Evolutionary conservation across 1,140 invertebrate species (phyloP).

Genomic region (Antheraea pernyi): DNA sequence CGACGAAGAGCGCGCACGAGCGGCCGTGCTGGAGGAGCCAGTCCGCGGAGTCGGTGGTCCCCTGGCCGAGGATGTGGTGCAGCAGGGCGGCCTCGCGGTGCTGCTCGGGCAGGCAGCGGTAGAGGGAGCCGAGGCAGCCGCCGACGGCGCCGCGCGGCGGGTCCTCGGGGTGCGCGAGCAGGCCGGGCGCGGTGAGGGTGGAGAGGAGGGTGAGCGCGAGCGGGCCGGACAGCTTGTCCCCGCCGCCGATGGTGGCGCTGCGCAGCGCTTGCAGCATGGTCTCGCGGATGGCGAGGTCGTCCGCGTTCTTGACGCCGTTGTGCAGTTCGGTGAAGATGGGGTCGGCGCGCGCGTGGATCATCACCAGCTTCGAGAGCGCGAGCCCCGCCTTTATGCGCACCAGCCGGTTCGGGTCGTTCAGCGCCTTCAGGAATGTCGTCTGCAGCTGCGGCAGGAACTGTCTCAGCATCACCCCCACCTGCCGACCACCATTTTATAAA

Average conservation of each 20-base stretch:
- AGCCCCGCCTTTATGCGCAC: constrained; percentile 94
- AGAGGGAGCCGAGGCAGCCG: constrained; percentile 93
- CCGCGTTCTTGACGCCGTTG: constrained; percentile 89
- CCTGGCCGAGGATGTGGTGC: constrained; percentile 85
- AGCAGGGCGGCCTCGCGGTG: constrained; percentile 88
- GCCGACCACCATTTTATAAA: not conserved
- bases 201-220: constrained; percentile 88
- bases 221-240: constrained; percentile 91
- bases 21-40: constrained; percentile 89
- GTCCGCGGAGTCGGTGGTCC: constrained; percentile 82
- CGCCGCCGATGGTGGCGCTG: constrained; percentile 89
- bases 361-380: constrained; percentile 92
- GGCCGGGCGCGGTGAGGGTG: constrained; percentile 82
- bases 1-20: constrained; percentile 90
- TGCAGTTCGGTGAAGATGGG: constrained; percentile 95
- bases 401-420: constrained; percentile 92
- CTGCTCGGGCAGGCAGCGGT: constrained; percentile 86
- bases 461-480: constrained; percentile 95
- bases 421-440: constrained; percentile 97
- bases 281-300: constrained; percentile 92
- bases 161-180: constrained; percentile 89
- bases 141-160: constrained; percentile 88
- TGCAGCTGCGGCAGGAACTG: constrained; percentile 99
- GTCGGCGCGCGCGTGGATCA: constrained; percentile 93
- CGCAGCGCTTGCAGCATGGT: constrained; percentile 95